Evolutionary conservation across 1,140 invertebrate species (phyloP).

Genomic region (Lasaia peninsularis): DNA sequence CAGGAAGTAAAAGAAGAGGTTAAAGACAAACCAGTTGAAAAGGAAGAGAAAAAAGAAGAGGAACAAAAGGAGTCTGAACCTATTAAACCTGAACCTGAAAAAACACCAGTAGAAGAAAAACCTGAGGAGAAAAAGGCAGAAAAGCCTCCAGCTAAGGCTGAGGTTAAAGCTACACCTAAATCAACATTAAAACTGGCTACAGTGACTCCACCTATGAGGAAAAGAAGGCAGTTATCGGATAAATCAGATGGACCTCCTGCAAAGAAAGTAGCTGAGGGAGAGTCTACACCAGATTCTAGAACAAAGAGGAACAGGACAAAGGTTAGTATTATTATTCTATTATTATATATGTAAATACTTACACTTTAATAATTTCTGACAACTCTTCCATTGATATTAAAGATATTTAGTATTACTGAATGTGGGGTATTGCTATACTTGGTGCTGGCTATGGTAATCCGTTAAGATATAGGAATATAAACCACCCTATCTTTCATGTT

Average conservation of each 20-base stretch:
- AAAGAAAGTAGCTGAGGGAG: conserved; percentile 51
- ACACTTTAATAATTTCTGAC: too few relatives aligned
- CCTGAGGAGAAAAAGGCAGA: conserved; percentile 54
- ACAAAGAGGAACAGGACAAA: conserved; percentile 71
- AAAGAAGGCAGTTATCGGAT: conserved; percentile 65
- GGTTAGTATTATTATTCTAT: conserved; percentile 34
- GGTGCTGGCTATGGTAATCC: too few relatives aligned
- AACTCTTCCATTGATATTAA: too few relatives aligned
- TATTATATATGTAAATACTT: conserved; percentile 20
- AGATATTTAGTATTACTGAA: too few relatives aligned
- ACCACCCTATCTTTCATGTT: too few relatives aligned
- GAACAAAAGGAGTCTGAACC: conserved; percentile 32
- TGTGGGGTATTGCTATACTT: too few relatives aligned
- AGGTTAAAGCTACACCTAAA: conserved; percentile 59
- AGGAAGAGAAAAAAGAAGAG: conserved; percentile 34
- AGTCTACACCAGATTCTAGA: conserved; percentile 56
- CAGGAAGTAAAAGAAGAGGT: conserved; percentile 47
- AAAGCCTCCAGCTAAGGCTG: conserved; percentile 37
- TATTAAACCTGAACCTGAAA: conserved; percentile 36
- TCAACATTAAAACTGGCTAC: conserved; percentile 76
- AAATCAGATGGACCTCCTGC: conserved; percentile 56
- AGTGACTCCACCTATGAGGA: conserved; percentile 73
- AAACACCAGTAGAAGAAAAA: conserved; percentile 44
- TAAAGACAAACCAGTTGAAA: conserved; percentile 30
- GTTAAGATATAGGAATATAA: too few relatives aligned